A percentile compares a stretch with the other conserved stretches of the same genome.
These are phyloP conservation scores for Coelinius sp. DNA, from an alignment of 2,888 invertebrate species.

Conservation along the genomic window DNA sequence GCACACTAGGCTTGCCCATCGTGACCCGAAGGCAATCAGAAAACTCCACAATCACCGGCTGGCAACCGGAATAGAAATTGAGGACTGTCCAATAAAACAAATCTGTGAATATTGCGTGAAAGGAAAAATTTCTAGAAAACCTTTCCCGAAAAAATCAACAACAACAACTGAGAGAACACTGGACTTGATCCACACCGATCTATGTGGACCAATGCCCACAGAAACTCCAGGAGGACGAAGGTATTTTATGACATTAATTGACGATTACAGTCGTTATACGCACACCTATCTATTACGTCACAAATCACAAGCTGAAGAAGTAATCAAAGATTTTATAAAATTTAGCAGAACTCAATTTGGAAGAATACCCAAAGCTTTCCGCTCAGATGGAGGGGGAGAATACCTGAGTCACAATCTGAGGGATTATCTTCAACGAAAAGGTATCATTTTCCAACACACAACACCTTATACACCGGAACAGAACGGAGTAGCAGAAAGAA, in stretches of 20 bases:
- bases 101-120: no score
- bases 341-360: constrained; percentile 11
- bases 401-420: constrained; percentile 33
- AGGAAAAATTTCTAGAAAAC: not conserved
- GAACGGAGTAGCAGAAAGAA: not conserved
- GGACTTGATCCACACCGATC: constrained; percentile 2
- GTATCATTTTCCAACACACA: not conserved
- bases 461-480: not conserved
- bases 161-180: not conserved
- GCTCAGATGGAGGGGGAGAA: constrained; percentile 1
- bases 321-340: constrained; percentile 19
- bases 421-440: constrained; percentile 24
- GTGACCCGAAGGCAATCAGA: no score
- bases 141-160: not conserved
- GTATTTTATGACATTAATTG: not conserved
- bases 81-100: no score
- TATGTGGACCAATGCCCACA: not conserved
- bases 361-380: not conserved
- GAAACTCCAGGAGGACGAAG: not conserved
- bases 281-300: constrained; percentile 29
- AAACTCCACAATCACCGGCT: no score
- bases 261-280: not conserved
- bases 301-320: constrained; percentile 28
- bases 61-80: no score
- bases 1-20: no score